Conservation (phyloP, 2,113 vertebrate species). For the Eptesicus fuscus region DNA sequence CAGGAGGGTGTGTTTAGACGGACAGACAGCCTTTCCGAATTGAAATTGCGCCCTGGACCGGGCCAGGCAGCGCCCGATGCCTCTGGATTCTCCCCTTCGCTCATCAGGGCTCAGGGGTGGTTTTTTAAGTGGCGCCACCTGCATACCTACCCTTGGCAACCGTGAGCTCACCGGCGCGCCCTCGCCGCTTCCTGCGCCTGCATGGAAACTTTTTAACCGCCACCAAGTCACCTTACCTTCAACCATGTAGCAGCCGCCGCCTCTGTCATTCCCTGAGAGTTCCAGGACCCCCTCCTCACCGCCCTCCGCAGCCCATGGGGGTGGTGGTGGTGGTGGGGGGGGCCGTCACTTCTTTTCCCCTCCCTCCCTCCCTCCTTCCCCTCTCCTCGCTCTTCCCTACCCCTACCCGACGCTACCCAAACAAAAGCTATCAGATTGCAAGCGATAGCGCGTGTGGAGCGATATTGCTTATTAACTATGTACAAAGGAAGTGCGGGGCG, state of each 20-base stretch:
- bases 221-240: slow-evolving; percentile 42
- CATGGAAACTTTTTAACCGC: slow-evolving; percentile 25
- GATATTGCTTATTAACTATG: slow-evolving; percentile 26
- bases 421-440: slow-evolving; percentile 62
- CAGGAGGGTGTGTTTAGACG: not conserved
- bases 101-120: slow-evolving; percentile 38
- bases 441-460: not conserved
- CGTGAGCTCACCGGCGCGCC: slow-evolving; percentile 58
- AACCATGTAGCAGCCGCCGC: not conserved
- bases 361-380: slow-evolving; percentile 1
- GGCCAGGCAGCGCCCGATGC: not conserved
- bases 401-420: slow-evolving; percentile 46
- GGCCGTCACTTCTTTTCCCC: not conserved
- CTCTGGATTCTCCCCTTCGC: not conserved
- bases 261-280: not conserved
- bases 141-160: slow-evolving; percentile 71
- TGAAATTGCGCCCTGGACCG: not conserved
- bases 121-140: slow-evolving; percentile 73
- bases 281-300: not conserved
- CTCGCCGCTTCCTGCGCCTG: slow-evolving; percentile 4
- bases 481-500: slow-evolving; percentile 27
- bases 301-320: not conserved
- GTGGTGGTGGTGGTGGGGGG: too few species aligned
- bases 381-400: slow-evolving; percentile 20
- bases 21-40: not conserved